Percentiles rank a stretch among this genome's conserved stretches.
phyloP scores from a whole-genome alignment of 2,797 vertebrate species.

The Chelon labrosus region DNA sequence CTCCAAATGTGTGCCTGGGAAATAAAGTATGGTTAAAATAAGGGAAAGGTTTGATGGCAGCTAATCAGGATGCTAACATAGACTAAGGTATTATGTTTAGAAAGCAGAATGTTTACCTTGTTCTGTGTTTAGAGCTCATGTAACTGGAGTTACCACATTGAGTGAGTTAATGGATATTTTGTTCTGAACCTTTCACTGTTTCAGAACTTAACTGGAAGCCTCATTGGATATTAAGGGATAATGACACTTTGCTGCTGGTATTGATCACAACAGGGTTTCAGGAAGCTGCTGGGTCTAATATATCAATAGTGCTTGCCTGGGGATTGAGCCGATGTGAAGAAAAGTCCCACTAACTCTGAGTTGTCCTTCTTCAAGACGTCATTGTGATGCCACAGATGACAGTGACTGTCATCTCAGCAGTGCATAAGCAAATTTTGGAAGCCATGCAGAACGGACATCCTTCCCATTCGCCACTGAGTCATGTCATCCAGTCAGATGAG shows the following conservation, averaged over 20 bases:
- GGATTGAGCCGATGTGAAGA: constrained; percentile 23
- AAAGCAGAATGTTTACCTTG: too few relatives aligned
- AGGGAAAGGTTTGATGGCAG: background rate
- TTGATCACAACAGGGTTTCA: constrained; percentile 38
- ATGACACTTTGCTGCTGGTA: constrained; percentile 40
- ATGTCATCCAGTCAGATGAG: constrained; percentile 45
- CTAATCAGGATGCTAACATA: background rate
- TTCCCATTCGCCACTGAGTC: constrained; percentile 4
- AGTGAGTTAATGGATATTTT: constrained; percentile 26
- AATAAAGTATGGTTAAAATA: background rate
- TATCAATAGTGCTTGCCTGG: constrained; percentile 22
- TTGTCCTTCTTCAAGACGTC: background rate
- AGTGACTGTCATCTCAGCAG: constrained; percentile 19
- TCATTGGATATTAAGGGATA: constrained; percentile 42
- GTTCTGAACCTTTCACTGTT: constrained; percentile 26
- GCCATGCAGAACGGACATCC: constrained; percentile 6
- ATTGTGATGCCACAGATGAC: constrained; percentile 2
- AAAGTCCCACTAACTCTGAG: constrained; percentile 6
- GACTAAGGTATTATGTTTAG: too few relatives aligned
- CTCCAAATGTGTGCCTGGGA: background rate
- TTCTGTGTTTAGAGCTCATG: constrained; percentile 1
- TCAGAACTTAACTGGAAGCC: constrained; percentile 27
- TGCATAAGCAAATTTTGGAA: constrained; percentile 18
- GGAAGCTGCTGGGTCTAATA: constrained; percentile 30
- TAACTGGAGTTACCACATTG: background rate